phyloP scores from a whole-genome alignment of 2,113 vertebrate genomes.

The Pampusana beccarii region DNA sequence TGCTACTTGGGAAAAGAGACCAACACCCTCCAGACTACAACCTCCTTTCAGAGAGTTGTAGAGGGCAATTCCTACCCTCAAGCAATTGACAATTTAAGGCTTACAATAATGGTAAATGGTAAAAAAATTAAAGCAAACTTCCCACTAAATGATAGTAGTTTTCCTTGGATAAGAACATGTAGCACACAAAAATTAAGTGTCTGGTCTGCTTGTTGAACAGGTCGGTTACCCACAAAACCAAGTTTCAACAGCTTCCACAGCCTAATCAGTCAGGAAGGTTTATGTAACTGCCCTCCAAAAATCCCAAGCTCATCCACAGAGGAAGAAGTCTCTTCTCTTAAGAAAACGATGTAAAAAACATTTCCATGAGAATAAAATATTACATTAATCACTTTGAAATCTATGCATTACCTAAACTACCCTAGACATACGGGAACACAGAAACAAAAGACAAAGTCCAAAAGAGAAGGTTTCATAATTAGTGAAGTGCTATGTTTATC shows the following conservation, averaged over 20 bases:
- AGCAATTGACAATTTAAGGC: background rate
- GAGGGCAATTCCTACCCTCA: too few relatives aligned
- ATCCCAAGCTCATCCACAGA: conserved; percentile 18
- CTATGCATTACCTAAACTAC: background rate
- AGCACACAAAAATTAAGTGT: conserved; percentile 35
- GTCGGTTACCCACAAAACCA: conserved; percentile 63
- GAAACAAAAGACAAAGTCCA: background rate
- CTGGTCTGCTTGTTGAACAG: conserved; percentile 40
- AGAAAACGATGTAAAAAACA: background rate
- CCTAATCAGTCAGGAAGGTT: conserved; percentile 30
- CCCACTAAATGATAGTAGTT: background rate
- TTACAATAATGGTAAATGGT: background rate
- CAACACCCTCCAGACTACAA: too few relatives aligned
- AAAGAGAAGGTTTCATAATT: background rate
- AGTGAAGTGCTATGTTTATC: background rate
- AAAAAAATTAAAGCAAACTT: background rate
- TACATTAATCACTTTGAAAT: background rate
- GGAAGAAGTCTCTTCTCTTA: background rate
- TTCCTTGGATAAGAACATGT: conserved; percentile 23
- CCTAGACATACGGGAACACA: background rate
- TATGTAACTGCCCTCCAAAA: conserved; percentile 44
- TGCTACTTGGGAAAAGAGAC: too few relatives aligned
- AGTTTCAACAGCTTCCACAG: conserved; percentile 38
- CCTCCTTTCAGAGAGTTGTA: too few relatives aligned
- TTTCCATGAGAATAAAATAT: background rate